Percentiles rank a stretch among this genome's conserved stretches.
Conservation (phyloP, 2,888 invertebrate genomes). For the Tricholauxania praeusta region DNA sequence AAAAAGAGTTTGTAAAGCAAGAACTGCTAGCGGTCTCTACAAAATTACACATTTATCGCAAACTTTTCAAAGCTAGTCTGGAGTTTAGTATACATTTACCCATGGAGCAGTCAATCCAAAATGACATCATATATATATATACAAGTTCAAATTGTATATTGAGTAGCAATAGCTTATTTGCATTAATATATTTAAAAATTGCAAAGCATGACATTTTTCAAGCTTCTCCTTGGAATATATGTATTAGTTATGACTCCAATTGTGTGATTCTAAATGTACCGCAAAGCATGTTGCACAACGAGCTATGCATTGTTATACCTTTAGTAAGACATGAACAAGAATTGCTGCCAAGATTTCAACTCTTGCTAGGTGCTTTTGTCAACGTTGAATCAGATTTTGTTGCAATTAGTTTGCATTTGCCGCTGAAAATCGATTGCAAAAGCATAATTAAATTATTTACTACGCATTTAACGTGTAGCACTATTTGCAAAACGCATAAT, state of each 20-base stretch:
- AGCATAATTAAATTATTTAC: constrained; percentile 20
- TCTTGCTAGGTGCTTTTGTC: constrained; percentile 46
- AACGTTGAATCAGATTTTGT: constrained; percentile 41
- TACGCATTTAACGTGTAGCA: background rate
- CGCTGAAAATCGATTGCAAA: background rate
- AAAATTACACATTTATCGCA: constrained; percentile 46
- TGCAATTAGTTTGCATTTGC: constrained; percentile 43
- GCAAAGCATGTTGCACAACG: constrained; percentile 49
- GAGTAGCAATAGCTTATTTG: constrained; percentile 47
- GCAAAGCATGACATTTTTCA: constrained; percentile 47
- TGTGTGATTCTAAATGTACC: constrained; percentile 52
- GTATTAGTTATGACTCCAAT: constrained; percentile 45
- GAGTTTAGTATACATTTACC: constrained; percentile 54
- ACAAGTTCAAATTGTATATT: constrained; percentile 37
- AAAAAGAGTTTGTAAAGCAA: constrained; percentile 58
- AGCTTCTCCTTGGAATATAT: constrained; percentile 55
- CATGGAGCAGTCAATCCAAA: constrained; percentile 26
- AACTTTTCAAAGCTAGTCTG: constrained; percentile 48
- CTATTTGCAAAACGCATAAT: background rate
- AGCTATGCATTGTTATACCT: constrained; percentile 52
- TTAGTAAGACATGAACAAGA: constrained; percentile 28
- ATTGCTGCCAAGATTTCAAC: constrained; percentile 50
- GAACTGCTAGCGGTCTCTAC: constrained; percentile 57
- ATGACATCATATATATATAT: constrained; percentile 45
- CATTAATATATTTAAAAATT: constrained; percentile 50